Conservation (phyloP, 2,888 invertebrate species). For the Dexiosoma caninum region DNA sequence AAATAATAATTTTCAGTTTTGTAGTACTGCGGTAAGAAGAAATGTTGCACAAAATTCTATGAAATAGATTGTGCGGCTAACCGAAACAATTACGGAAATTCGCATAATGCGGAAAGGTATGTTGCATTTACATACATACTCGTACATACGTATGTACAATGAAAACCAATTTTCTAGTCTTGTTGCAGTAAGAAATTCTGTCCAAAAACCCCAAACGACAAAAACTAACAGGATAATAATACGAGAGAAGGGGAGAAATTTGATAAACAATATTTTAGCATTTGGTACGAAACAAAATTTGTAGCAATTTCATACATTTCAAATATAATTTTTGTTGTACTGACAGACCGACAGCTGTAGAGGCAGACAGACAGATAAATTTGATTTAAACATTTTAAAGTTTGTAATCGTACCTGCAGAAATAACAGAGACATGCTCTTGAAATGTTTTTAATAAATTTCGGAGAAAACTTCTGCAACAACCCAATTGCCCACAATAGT, state of each 20-base stretch:
- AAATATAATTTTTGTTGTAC: slow-evolving; percentile 43
- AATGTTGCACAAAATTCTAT: slow-evolving; percentile 68
- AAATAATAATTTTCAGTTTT: slow-evolving; percentile 1
- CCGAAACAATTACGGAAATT: slow-evolving; percentile 77
- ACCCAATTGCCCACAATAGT: too few relatives aligned
- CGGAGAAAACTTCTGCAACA: slow-evolving; percentile 33
- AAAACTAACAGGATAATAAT: background rate
- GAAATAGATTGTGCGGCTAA: slow-evolving; percentile 77
- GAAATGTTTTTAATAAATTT: slow-evolving; percentile 44
- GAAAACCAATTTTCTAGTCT: slow-evolving; percentile 18
- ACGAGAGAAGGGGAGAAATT: background rate
- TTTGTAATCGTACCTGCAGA: slow-evolving; percentile 6
- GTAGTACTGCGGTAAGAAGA: slow-evolving; percentile 44
- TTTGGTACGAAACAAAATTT: slow-evolving; percentile 34
- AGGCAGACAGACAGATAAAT: slow-evolving; percentile 23
- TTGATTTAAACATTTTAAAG: slow-evolving; percentile 39
- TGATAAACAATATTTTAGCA: slow-evolving; percentile 41
- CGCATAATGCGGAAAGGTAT: slow-evolving; percentile 65
- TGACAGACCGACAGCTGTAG: slow-evolving; percentile 45
- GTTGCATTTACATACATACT: too few relatives aligned
- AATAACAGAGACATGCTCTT: background rate
- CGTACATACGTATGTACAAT: too few relatives aligned
- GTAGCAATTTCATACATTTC: slow-evolving; percentile 37
- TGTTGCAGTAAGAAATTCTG: slow-evolving; percentile 11
- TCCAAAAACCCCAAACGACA: slow-evolving; percentile 20